Percentiles rank a stretch among this genome's conserved stretches.
Evolutionary conservation across 2,888 invertebrate species (phyloP).

Genomic region (Eupithecia inturbata): DNA sequence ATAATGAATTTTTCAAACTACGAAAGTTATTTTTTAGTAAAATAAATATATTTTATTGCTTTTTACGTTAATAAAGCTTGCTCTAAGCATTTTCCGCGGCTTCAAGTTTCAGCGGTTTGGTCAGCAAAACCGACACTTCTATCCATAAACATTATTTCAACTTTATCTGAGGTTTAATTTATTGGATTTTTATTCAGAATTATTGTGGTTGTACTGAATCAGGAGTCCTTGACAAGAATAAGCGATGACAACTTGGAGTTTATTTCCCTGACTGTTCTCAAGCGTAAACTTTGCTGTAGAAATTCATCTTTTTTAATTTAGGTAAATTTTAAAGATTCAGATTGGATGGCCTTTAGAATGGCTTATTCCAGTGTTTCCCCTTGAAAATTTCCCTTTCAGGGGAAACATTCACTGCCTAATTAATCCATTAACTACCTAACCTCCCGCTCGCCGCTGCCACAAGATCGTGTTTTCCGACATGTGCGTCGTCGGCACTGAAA

Average conservation of each 20-base stretch:
- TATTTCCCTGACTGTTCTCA: constrained; percentile 18
- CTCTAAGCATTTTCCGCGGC: constrained; percentile 21
- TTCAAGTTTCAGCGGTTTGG: constrained; percentile 70
- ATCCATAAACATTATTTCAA: neutral
- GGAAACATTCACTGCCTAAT: too few species aligned
- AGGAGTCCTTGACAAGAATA: constrained; percentile 62
- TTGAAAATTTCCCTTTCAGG: too few species aligned
- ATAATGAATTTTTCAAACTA: too few species aligned
- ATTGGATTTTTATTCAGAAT: neutral
- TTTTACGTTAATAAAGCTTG: neutral
- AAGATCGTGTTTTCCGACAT: too few species aligned
- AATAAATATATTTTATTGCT: too few species aligned
- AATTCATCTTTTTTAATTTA: neutral
- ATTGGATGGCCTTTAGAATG: too few species aligned
- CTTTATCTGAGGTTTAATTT: constrained; percentile 21
- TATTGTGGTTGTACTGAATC: constrained; percentile 42
- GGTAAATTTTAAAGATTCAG: neutral
- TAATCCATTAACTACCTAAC: too few species aligned
- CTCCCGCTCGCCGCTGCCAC: too few species aligned
- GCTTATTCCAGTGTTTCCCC: too few species aligned
- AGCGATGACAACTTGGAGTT: constrained; percentile 57
- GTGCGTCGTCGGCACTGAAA: too few species aligned
- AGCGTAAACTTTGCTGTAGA: neutral
- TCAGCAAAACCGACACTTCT: neutral
- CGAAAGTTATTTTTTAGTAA: too few species aligned